Percentiles rank a stretch among this genome's conserved stretches.
Evolutionary conservation across 1,140 invertebrate genomes (phyloP).

Genomic region (Drosophila melanica): DNA sequence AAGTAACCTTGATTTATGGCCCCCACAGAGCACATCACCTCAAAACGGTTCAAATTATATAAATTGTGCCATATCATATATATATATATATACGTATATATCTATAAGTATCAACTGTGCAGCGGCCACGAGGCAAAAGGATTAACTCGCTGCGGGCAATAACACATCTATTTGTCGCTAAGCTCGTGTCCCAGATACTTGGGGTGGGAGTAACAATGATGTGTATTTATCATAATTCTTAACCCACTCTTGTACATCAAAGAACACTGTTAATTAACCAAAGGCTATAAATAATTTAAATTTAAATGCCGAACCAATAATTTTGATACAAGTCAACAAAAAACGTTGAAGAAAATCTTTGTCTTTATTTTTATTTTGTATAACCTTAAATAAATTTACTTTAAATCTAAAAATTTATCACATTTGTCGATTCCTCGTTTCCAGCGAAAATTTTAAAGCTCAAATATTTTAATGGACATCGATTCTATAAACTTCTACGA

Average conservation of each 20-base stretch:
- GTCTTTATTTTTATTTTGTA: too few relatives aligned
- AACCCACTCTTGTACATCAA: constrained; percentile 11
- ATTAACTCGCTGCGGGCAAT: constrained; percentile 42
- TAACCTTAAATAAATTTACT: too few relatives aligned
- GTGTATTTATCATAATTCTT: constrained; percentile 10
- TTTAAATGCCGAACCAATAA: neutral
- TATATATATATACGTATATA: constrained; percentile 16
- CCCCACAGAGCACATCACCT: constrained; percentile 43
- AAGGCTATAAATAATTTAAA: constrained; percentile 5
- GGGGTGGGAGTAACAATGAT: neutral
- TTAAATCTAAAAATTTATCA: too few relatives aligned
- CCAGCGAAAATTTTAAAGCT: too few relatives aligned
- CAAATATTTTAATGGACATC: too few relatives aligned
- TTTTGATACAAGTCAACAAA: too few relatives aligned
- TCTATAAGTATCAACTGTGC: neutral
- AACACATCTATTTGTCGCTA: constrained; percentile 40
- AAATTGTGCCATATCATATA: constrained; percentile 57
- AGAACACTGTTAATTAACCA: constrained; percentile 25
- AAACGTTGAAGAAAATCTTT: too few relatives aligned
- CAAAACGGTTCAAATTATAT: constrained; percentile 72
- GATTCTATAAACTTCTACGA: too few relatives aligned
- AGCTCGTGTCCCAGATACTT: constrained; percentile 4
- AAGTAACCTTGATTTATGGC: constrained; percentile 68
- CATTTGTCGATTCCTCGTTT: too few relatives aligned
- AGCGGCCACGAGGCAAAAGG: constrained; percentile 30